Percentiles rank a stretch among this genome's conserved stretches.
Evolutionary conservation across 2,113 vertebrate genomes (phyloP).

Genomic region (Cynoglossus semilaevis): DNA sequence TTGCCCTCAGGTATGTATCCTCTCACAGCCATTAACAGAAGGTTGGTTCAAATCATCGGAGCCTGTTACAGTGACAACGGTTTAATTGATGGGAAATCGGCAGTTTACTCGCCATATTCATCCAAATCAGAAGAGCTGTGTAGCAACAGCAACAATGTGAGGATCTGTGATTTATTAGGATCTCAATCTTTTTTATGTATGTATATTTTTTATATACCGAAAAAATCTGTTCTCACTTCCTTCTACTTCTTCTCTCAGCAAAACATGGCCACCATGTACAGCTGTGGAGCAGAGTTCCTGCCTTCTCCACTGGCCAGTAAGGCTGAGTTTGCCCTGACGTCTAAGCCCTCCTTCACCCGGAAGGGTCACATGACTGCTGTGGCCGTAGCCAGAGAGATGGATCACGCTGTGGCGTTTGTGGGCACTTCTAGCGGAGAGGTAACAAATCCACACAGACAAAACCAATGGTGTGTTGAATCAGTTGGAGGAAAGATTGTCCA

Average conservation of each 20-base stretch:
- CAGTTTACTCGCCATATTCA: slow-evolving; percentile 86
- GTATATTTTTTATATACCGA: too few relatives aligned
- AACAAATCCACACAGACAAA: slow-evolving; percentile 24
- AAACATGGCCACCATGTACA: slow-evolving; percentile 50
- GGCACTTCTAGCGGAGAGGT: slow-evolving; percentile 85
- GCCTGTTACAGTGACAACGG: slow-evolving; percentile 80
- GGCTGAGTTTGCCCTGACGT: slow-evolving; percentile 62
- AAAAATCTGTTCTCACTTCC: too few relatives aligned
- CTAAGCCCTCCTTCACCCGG: slow-evolving; percentile 34
- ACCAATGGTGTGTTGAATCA: not conserved
- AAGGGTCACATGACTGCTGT: slow-evolving; percentile 82
- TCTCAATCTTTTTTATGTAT: too few relatives aligned
- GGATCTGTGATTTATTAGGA: too few relatives aligned
- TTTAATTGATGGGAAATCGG: slow-evolving; percentile 42
- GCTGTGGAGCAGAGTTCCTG: slow-evolving; percentile 89
- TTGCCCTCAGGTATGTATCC: slow-evolving; percentile 79
- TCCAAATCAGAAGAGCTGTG: slow-evolving; percentile 56
- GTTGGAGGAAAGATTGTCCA: not conserved
- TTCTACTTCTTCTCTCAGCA: slow-evolving; percentile 11
- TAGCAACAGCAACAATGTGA: slow-evolving; percentile 51
- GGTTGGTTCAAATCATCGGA: slow-evolving; percentile 78
- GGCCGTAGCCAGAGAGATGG: slow-evolving; percentile 81
- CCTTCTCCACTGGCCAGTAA: slow-evolving; percentile 89
- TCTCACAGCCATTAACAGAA: slow-evolving; percentile 76
- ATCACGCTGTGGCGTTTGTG: slow-evolving; percentile 86